phyloP scores from a whole-genome alignment of 2,797 vertebrate genomes.

The Trichosurus vulpecula region DNA sequence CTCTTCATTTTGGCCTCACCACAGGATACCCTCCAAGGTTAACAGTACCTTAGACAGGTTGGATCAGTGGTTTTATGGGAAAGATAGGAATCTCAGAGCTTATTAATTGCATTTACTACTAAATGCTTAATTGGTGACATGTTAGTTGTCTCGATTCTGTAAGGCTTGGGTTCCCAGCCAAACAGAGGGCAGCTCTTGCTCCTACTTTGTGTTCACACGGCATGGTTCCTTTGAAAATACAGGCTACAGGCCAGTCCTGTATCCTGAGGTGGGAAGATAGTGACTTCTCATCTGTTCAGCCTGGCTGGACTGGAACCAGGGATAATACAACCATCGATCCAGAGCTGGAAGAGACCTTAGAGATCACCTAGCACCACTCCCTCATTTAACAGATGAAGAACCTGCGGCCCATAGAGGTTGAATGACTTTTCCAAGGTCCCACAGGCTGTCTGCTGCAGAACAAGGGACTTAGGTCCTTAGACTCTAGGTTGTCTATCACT shows the following conservation, averaged over 20 bases:
- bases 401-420: background rate
- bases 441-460: background rate
- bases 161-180: background rate
- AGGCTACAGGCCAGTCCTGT: background rate
- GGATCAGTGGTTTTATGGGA: conserved; percentile 23
- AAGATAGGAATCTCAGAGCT: conserved; percentile 46
- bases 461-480: background rate
- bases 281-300: background rate
- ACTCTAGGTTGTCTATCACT: background rate
- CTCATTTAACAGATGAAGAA: background rate
- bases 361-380: background rate
- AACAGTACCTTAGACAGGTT: conserved; percentile 29
- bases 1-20: background rate
- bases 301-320: background rate
- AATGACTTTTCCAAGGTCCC: background rate
- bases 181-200: conserved; percentile 12
- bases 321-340: background rate
- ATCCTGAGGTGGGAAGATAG: background rate
- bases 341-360: background rate
- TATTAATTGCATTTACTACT: conserved; percentile 57
- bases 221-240: background rate
- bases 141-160: background rate
- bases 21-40: background rate
- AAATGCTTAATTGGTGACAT: background rate
- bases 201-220: background rate